Percentiles rank a stretch among this genome's conserved stretches.
These are phyloP conservation scores for Charanyca ferruginea DNA, from an alignment of 2,888 invertebrate species.

Conservation along the genomic window DNA sequence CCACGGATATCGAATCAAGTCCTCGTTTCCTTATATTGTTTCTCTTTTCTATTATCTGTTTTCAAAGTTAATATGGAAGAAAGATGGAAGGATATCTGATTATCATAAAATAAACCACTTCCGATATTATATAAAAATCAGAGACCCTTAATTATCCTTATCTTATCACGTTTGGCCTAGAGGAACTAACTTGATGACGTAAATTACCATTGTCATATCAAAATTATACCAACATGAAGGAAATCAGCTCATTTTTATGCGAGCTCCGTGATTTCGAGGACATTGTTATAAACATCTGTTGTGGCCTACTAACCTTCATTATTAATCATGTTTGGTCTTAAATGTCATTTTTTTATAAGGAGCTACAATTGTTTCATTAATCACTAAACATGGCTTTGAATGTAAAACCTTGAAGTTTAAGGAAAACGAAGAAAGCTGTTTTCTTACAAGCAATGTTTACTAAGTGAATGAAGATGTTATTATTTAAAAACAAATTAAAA, in stretches of 20 bases:
- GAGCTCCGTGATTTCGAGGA: background rate
- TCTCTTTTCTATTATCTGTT: too few species aligned
- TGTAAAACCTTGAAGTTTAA: background rate
- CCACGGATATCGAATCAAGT: too few species aligned
- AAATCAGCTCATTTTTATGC: conserved; percentile 43
- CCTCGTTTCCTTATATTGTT: too few species aligned
- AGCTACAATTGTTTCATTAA: background rate
- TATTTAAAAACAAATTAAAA: too few species aligned
- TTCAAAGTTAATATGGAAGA: too few species aligned
- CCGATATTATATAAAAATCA: background rate
- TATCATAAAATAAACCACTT: too few species aligned
- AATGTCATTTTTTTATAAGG: conserved; percentile 18
- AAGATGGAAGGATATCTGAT: too few species aligned
- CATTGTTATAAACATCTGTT: conserved; percentile 31
- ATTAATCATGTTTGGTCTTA: conserved; percentile 39
- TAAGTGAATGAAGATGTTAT: too few species aligned
- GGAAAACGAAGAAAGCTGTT: too few species aligned
- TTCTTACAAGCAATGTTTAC: too few species aligned
- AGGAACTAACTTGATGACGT: background rate
- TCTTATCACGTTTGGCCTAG: background rate
- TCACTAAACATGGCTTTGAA: background rate
- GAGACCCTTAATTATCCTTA: background rate
- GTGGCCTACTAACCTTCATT: conserved; percentile 35
- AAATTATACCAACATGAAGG: conserved; percentile 37
- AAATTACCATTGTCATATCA: conserved; percentile 25